Base-by-base conservation (phyloP, 2,113 vertebrate genomes). In the Rostratula benghalensis region DNA sequence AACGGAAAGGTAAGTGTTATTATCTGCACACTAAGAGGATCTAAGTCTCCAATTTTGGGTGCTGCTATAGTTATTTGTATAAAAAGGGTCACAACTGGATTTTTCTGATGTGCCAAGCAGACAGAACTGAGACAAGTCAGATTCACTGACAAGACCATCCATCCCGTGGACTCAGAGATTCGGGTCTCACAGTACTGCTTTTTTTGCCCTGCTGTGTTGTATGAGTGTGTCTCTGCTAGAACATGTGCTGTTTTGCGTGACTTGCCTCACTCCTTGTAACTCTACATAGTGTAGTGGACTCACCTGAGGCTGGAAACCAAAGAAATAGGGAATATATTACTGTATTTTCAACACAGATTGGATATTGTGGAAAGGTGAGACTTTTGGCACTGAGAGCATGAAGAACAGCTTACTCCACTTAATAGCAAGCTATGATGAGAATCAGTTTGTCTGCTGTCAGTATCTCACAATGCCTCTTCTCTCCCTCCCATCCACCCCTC, bases 401-500 rank as follows among this genome's bases (percentile, higher is more conserved):
- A 89, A 77, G 76, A 81, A 76, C 81, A 89, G 53, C 50, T 89
- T 85, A 78, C 28, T 84, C 27, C 14, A 83, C 48, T 64, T 71
- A 82, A 71, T 31, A 92, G 43, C 20, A 82, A 83, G 18, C 6
- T 80, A 45, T 0, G 0, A 63, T 41, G 60, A 54, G 45, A 73
- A 89, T 24, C 48, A 83, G 41, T 93, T 87, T 76, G 54, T 65
- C 39, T 1, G 0, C 25, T 85, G 45, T 39, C 48, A 37, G 15
- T 69, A 35, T 67, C 28, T 93, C 28, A 81, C 33, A 30, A 43
- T 56, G 13, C 51, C 21, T 91, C 33, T 82, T 59, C 18, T 75
- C 21, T 65, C 11, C 14, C 18, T 87, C 64, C 33, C n/a, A 53
- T 67, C 7, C 15, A 60, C 48, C 20, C 75, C 87, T 82, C 65